phyloP scores from a whole-genome alignment of 2,888 invertebrate genomes.

The Eilema griseolum region DNA sequence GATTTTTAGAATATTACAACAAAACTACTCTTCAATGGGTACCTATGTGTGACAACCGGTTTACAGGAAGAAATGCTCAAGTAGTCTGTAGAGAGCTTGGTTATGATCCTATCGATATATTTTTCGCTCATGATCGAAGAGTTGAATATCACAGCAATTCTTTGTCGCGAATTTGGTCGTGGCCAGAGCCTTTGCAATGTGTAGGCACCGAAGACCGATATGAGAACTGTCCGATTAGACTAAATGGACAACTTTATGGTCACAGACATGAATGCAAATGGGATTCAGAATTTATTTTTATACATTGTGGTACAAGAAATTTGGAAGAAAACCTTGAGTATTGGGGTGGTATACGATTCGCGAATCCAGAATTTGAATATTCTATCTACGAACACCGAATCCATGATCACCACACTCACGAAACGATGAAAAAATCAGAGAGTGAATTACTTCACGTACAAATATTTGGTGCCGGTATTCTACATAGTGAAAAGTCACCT shows the following conservation, averaged over 20 bases:
- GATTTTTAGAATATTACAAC: conserved; percentile 98
- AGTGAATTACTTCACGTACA: conserved; percentile 93
- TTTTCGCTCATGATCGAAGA: conserved; percentile 94
- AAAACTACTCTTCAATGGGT: conserved; percentile 98
- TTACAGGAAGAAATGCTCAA: conserved; percentile 98
- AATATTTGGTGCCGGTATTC: conserved; percentile 96
- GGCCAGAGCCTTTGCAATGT: conserved; percentile 97
- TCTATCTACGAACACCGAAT: conserved; percentile 93
- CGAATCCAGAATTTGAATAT: conserved; percentile 96
- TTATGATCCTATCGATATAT: conserved; percentile 95
- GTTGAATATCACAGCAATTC: conserved; percentile 96
- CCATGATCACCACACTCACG: conserved; percentile 93
- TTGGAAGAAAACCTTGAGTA: conserved; percentile 89
- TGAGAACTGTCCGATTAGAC: conserved; percentile 94
- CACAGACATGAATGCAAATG: conserved; percentile 95
- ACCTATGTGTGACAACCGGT: conserved; percentile 97
- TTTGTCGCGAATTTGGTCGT: conserved; percentile 95
- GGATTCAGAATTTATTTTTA: conserved; percentile 96
- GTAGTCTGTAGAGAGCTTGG: conserved; percentile 98
- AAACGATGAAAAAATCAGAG: conserved; percentile 89
- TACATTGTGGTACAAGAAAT: conserved; percentile 94
- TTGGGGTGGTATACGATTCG: conserved; percentile 99
- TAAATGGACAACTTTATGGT: conserved; percentile 96
- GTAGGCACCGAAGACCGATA: conserved; percentile 91
- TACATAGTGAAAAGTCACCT: conserved; percentile 98